phyloP scores from a whole-genome alignment of 35 echinoderm and acorn worm genomes.

The Patiria miniata region DNA sequence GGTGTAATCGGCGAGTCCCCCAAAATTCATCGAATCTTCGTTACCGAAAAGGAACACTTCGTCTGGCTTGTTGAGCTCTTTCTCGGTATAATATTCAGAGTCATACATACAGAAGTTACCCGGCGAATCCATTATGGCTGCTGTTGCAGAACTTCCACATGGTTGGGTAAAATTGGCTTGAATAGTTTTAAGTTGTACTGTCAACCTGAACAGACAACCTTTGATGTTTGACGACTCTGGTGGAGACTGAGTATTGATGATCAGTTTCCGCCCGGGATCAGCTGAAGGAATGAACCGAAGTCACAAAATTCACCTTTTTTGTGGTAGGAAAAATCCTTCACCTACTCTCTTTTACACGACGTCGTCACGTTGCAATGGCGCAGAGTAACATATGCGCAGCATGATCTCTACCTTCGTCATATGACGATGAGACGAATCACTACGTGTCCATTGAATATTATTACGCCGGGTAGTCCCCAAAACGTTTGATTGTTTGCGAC shows the following conservation, averaged over 20 bases:
- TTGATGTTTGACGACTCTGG: background rate
- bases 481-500: background rate
- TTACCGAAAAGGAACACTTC: background rate
- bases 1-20: slow-evolving; percentile 45
- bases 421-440: slow-evolving; percentile 1
- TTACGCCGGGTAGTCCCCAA: slow-evolving; percentile 44
- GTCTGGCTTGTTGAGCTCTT: background rate
- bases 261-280: background rate
- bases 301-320: background rate
- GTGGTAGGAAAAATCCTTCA: background rate
- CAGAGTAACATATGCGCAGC: slow-evolving; percentile 8
- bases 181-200: slow-evolving; percentile 13
- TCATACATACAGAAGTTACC: slow-evolving; percentile 28
- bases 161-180: slow-evolving; percentile 1
- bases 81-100: slow-evolving; percentile 9
- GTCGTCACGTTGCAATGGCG: slow-evolving; percentile 15
- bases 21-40: slow-evolving; percentile 23
- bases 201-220: slow-evolving; percentile 8
- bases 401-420: background rate
- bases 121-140: slow-evolving; percentile 14
- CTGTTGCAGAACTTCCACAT: background rate
- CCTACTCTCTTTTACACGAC: background rate
- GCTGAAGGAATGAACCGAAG: background rate
- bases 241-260: too few relatives aligned
- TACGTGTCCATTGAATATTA: background rate